A percentile compares a stretch with the other conserved stretches of the same genome.
These are phyloP conservation scores for Thera britannica DNA, from an alignment of 2,888 invertebrate genomes.

Conservation along the genomic window DNA sequence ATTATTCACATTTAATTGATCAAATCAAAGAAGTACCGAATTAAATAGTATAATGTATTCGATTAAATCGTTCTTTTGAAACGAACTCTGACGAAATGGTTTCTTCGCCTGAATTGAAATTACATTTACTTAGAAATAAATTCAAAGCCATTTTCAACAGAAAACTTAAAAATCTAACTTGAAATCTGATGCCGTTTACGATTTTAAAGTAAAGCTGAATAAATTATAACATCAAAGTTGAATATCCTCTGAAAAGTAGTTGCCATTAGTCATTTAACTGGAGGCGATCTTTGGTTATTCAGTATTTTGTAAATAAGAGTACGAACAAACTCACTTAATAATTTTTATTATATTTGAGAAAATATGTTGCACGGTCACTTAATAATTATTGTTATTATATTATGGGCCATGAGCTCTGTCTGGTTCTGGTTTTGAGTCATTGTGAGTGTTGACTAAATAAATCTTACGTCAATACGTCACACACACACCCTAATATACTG, in stretches of 20 bases:
- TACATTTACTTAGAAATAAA: slow-evolving; percentile 12
- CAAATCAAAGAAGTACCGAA: not conserved
- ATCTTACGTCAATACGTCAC: too few relatives aligned
- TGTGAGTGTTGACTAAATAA: too few relatives aligned
- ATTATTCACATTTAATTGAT: not conserved
- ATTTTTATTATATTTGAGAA: too few relatives aligned
- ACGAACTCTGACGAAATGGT: slow-evolving; percentile 1
- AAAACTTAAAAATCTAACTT: slow-evolving; percentile 4
- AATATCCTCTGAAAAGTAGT: slow-evolving; percentile 9
- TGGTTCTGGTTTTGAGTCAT: too few relatives aligned
- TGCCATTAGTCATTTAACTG: not conserved
- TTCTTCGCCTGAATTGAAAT: slow-evolving; percentile 5
- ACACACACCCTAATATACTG: too few relatives aligned
- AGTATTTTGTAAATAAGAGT: not conserved
- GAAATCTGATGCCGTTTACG: slow-evolving; percentile 8
- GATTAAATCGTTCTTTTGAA: slow-evolving; percentile 2
- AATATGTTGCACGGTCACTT: too few relatives aligned
- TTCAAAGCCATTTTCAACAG: slow-evolving; percentile 16
- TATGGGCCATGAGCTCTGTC: too few relatives aligned
- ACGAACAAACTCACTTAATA: too few relatives aligned
- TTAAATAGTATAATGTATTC: not conserved
- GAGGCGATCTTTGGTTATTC: not conserved
- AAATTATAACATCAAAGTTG: slow-evolving; percentile 20
- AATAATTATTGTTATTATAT: too few relatives aligned
- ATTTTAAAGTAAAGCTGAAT: slow-evolving; percentile 16